Conservation (phyloP, 1,140 invertebrate genomes). For the Ectropis grisescens region DNA sequence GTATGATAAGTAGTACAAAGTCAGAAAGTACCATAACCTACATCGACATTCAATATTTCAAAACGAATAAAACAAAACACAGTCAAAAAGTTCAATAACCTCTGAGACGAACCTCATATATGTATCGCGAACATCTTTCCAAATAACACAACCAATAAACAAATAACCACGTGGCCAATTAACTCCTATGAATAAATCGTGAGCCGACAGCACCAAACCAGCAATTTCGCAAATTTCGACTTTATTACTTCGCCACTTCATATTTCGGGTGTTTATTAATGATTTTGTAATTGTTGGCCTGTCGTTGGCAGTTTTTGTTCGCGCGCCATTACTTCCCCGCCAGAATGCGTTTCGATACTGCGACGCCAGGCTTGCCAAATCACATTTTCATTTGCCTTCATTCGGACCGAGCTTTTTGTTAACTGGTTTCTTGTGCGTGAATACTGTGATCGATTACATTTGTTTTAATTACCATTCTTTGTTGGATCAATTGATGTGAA, state of each 20-base stretch:
- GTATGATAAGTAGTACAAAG: no score
- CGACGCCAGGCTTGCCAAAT: no score
- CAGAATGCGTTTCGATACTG: no score
- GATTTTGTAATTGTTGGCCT: slow-evolving; percentile 42
- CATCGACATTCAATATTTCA: neutral
- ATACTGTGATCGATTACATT: no score
- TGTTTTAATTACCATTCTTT: no score
- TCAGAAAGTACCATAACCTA: neutral
- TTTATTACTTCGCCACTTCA: slow-evolving; percentile 40
- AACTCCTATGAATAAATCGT: slow-evolving; percentile 43
- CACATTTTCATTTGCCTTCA: no score
- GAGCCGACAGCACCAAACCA: slow-evolving; percentile 18
- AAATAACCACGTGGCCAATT: slow-evolving; percentile 31
- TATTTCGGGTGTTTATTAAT: slow-evolving; percentile 47
- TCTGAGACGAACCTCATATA: neutral
- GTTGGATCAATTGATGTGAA: no score
- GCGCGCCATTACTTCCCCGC: no score
- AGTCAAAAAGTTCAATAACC: neutral
- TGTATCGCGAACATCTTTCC: neutral
- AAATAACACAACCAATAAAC: slow-evolving; percentile 20
- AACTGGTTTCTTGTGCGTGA: no score
- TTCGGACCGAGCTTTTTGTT: no score
- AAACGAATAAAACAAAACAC: neutral
- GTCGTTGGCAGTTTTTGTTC: no score
- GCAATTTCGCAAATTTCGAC: slow-evolving; percentile 22